These are phyloP conservation scores for Smutsia temminckii DNA, from an alignment of 2,797 vertebrate genomes.

Conservation along the genomic window DNA sequence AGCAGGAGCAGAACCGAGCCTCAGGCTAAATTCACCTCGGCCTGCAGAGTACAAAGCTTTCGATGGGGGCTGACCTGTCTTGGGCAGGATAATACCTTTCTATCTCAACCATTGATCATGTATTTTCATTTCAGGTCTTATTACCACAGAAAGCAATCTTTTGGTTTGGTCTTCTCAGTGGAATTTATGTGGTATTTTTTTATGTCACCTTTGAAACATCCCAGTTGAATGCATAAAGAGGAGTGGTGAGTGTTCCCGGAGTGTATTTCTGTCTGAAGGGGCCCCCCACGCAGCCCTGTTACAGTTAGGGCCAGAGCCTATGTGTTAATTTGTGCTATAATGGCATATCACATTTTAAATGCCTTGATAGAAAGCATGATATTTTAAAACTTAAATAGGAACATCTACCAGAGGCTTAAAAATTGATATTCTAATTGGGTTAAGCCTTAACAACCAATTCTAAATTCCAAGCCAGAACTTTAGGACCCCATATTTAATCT, in stretches of 20 bases:
- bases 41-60: too few relatives aligned
- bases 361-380: background rate
- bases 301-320: background rate
- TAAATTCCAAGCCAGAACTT: background rate
- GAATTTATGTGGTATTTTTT: background rate
- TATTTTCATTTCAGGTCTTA: background rate
- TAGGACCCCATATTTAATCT: background rate
- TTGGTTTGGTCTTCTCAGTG: background rate
- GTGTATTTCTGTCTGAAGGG: fast-evolving
- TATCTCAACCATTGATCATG: fast-evolving
- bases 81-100: background rate
- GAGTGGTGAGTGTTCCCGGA: fast-evolving
- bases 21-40: background rate
- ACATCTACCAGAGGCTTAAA: background rate
- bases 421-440: background rate
- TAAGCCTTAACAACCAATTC: background rate
- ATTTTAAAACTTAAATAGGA: background rate
- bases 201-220: background rate
- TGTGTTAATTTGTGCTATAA: background rate
- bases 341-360: background rate
- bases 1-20: background rate
- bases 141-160: background rate
- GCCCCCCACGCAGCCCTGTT: background rate
- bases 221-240: background rate
- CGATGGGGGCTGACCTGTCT: fast-evolving